These are phyloP conservation scores for Diaprepes abbreviatus DNA, from an alignment of 2,888 invertebrate genomes.

Conservation along the genomic window DNA sequence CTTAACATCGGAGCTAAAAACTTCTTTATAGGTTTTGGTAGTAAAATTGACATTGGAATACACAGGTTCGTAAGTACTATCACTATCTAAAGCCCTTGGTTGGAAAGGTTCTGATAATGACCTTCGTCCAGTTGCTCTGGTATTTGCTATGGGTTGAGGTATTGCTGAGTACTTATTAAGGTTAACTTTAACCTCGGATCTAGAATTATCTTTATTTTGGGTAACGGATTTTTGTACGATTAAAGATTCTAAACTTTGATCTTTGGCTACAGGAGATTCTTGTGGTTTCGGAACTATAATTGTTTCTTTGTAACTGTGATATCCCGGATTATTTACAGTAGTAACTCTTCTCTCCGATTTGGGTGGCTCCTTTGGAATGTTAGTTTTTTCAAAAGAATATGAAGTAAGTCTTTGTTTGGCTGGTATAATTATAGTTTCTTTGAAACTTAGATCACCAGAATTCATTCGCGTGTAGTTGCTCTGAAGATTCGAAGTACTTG, in stretches of 20 bases:
- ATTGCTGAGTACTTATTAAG: constrained; percentile 17
- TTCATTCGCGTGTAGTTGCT: not conserved
- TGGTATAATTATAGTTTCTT: constrained; percentile 21
- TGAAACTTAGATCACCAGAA: not conserved
- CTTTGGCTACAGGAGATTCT: constrained; percentile 12
- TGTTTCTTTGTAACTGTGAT: constrained; percentile 6
- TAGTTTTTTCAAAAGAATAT: not conserved
- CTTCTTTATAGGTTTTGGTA: not conserved
- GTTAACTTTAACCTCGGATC: constrained; percentile 19
- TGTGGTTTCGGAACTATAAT: constrained; percentile 11
- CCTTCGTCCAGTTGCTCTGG: not conserved
- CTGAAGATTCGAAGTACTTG: not conserved
- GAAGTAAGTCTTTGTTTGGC: not conserved
- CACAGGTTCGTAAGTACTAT: constrained; percentile 51
- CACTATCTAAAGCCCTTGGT: not conserved
- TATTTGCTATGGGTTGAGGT: constrained; percentile 4
- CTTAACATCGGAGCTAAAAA: not conserved
- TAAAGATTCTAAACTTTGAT: not conserved
- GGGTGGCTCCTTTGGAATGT: not conserved
- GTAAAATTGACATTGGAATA: constrained; percentile 49
- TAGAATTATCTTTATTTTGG: not conserved
- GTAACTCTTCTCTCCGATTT: not conserved
- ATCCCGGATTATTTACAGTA: not conserved
- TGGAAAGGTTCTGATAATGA: constrained; percentile 30
- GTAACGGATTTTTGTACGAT: not conserved